Evolutionary conservation across 1,140 invertebrate species (phyloP), one percentile per base, ranked within the genome.

Genomic region (Elymnias hypermnestra): DNA sequence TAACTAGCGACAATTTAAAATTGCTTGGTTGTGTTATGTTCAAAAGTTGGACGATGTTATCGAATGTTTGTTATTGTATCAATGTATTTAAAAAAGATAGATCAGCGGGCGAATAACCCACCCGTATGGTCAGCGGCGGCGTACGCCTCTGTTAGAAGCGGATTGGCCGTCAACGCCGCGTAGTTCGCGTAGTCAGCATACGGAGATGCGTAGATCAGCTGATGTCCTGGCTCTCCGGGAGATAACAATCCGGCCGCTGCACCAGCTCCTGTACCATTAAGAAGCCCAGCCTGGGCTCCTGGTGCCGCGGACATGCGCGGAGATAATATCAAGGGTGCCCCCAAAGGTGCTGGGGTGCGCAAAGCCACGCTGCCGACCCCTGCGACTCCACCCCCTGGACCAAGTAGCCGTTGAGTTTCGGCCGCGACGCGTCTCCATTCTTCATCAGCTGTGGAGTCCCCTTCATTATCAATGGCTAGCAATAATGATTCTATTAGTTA

Each of bases 21-120:
- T n/a, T n/a, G n/a, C 19, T 21, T 21, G 6, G 19, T 4, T 21
- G 19, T 21, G 19, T 4, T 21, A 6, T 21, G 3, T 4, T n/a
- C 9, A 29, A 13, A 29, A 29, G 6, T 4, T 5, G 14, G 37
- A 37, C 57, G 50, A 57, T 61, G 63, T 71, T 72, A 73, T 66
- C 66, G 70, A 77, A 76, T 54, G 50, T 44, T 58, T 33, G 9
- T 8, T 33, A 7, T 17, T 21, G 19, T 21, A 4, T 21, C n/a
- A n/a, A 21, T 21, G 19, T 21, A n/a, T n/a, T n/a, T n/a, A n/a
- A 51, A 49, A 6, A 31, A 29, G 26, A 56, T 19, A 56, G 33
- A 67, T 89, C 83, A 90, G 87, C 92, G 93, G 89, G 93, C 93
- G 91, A 94, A 94, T 85, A 95, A 97, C 95, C 94, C 95, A 97